Conservation (phyloP, 2,113 vertebrate genomes). For the Alexandromys fortis region DNA sequence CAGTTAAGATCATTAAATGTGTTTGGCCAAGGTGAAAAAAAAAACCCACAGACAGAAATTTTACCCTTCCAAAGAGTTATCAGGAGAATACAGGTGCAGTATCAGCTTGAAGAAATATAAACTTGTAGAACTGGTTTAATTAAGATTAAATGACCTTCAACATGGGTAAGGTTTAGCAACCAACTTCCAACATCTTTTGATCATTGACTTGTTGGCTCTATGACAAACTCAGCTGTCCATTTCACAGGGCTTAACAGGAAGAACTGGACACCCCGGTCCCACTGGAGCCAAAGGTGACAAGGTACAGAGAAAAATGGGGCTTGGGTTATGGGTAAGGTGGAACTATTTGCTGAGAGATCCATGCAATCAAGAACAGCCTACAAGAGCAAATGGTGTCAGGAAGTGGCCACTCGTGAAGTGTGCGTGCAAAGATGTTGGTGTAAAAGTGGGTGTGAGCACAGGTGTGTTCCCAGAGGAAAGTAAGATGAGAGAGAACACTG, state of each 20-base stretch:
- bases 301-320: conserved; percentile 77
- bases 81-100: conserved; percentile 71
- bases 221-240: conserved; percentile 69
- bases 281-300: conserved; percentile 88
- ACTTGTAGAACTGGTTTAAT: conserved; percentile 72
- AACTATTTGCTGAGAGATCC: neutral
- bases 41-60: conserved; percentile 59
- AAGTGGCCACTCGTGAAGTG: neutral
- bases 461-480: neutral
- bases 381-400: neutral
- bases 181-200: conserved; percentile 10
- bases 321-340: neutral
- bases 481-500: neutral
- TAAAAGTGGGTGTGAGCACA: neutral
- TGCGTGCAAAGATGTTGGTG: neutral
- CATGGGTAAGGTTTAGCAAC: conserved; percentile 71
- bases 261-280: conserved; percentile 89
- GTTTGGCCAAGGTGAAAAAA: conserved; percentile 76
- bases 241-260: conserved; percentile 92
- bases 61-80: conserved; percentile 76
- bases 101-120: conserved; percentile 76
- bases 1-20: conserved; percentile 74
- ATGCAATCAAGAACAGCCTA: neutral
- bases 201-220: conserved; percentile 66
- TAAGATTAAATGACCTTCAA: conserved; percentile 74